Conservation (phyloP, 2,113 vertebrate species). For the Corvus moneduloides region DNA sequence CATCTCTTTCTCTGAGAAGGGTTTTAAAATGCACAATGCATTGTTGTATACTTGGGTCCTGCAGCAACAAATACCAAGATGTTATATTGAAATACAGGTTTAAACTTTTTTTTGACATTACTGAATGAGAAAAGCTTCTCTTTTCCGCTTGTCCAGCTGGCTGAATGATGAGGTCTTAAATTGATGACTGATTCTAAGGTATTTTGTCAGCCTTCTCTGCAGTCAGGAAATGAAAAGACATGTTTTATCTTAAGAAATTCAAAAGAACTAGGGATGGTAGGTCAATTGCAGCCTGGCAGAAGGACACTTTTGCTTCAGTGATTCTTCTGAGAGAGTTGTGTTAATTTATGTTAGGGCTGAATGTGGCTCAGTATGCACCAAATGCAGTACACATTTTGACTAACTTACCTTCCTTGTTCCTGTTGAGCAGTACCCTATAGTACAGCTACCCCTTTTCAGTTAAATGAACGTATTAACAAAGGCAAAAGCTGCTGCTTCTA, state of each 20-base stretch:
- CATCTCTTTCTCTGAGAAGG: neutral
- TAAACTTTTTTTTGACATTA: neutral
- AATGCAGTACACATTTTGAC: neutral
- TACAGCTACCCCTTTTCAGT: neutral
- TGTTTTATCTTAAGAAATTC: conserved; percentile 18
- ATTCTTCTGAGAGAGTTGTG: neutral
- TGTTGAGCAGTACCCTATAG: neutral
- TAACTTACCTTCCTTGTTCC: neutral
- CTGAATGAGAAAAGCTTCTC: conserved; percentile 4
- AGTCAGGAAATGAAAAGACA: conserved; percentile 29
- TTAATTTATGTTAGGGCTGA: neutral
- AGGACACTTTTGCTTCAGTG: neutral
- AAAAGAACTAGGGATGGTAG: neutral
- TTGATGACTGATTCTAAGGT: neutral
- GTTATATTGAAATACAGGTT: neutral
- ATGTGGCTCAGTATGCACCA: neutral
- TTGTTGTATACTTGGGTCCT: neutral
- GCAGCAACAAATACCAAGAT: neutral
- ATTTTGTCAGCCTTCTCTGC: conserved; percentile 23
- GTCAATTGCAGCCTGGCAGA: conserved; percentile 15
- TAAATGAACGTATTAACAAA: neutral
- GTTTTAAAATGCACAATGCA: neutral
- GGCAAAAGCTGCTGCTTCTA: neutral
- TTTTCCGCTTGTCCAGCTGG: neutral
- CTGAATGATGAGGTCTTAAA: conserved; percentile 1